Base-by-base conservation (phyloP, 2,113 vertebrate species). In the Laticauda laticaudata region DNA sequence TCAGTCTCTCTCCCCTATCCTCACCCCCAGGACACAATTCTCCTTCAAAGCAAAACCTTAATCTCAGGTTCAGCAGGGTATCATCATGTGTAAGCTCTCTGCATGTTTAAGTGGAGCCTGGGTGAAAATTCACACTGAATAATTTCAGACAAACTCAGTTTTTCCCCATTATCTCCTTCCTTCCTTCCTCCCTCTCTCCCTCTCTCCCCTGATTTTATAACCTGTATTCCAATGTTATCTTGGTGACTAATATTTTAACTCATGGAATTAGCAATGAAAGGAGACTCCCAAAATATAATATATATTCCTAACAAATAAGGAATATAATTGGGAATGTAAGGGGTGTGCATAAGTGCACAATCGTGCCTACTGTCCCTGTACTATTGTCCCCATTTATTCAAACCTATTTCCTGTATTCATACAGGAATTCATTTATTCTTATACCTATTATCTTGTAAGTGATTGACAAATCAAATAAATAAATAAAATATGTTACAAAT, bases 1-100 rank as follows among this genome's bases (percentile, higher is more conserved):
- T 51, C 48, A 51, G 3, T 14, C n/a, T n/a, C 26, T 11, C 48
- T 55, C n/a, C 14, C 43, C 29, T 69, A 69, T 15, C 61, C 23
- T 43, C 34, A 8, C 34, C 34, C 15, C 34, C 6, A 39, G 34
- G 39, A 15, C 34, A 53, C 91, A 85, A 57, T 93, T 91, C 86
- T 9, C 39, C 29, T 91, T 91, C 54, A 93, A 85, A 93, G 90
- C n/a, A 48, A 91, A 56, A 21, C 59, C 64, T 91, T 93, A 91
- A 89, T 91, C n/a, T 54, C 55, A 85, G 29, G 57, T 89, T 81
- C 9, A 59, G 29, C 29, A 59, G 53, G 85, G 43, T 91, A 29
- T 85, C 90, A 29, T 89, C 29, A 89, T 14, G 59, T 59, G 64
- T 88, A 93, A 93, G 54, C 43, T 48, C 53, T 88, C 86, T 43